phyloP scores from a whole-genome alignment of 2,888 invertebrate species.

The Eristalinus aeneus region DNA sequence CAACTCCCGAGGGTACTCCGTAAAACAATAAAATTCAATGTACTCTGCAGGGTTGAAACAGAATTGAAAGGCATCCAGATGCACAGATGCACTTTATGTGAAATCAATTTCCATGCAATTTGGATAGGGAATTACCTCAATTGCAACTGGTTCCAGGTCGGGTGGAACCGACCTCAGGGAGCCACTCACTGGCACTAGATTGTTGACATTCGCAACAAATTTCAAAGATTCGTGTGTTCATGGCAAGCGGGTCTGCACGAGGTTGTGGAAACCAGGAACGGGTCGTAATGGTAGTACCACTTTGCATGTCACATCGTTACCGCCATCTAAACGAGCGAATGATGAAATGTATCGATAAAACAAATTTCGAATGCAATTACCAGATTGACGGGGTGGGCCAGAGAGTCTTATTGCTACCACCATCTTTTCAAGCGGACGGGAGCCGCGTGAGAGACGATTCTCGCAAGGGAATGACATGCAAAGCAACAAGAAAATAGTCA shows the following conservation, averaged over 20 bases:
- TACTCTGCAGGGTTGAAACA: neutral
- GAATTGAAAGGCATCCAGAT: constrained; percentile 11
- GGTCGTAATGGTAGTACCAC: constrained; percentile 7
- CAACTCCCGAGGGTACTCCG: neutral
- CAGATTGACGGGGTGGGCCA: neutral
- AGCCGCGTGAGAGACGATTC: neutral
- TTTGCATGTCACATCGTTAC: constrained; percentile 45
- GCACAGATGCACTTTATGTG: constrained; percentile 59
- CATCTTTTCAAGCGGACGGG: neutral
- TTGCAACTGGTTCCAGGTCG: neutral
- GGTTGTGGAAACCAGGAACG: neutral
- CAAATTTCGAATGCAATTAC: constrained; percentile 40
- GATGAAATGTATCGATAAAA: constrained; percentile 50
- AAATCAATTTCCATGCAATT: constrained; percentile 68
- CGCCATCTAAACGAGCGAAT: neutral
- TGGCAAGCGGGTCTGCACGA: neutral
- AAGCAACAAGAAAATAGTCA: neutral
- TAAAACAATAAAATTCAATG: constrained; percentile 12
- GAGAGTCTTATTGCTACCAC: neutral
- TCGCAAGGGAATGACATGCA: constrained; percentile 15
- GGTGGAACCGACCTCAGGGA: neutral
- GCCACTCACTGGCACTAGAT: neutral
- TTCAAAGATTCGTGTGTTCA: constrained; percentile 2
- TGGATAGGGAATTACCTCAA: constrained; percentile 56
- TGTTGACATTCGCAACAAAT: constrained; percentile 18